Conservation (phyloP, 1,140 invertebrate species). For the Orius insidiosus region DNA sequence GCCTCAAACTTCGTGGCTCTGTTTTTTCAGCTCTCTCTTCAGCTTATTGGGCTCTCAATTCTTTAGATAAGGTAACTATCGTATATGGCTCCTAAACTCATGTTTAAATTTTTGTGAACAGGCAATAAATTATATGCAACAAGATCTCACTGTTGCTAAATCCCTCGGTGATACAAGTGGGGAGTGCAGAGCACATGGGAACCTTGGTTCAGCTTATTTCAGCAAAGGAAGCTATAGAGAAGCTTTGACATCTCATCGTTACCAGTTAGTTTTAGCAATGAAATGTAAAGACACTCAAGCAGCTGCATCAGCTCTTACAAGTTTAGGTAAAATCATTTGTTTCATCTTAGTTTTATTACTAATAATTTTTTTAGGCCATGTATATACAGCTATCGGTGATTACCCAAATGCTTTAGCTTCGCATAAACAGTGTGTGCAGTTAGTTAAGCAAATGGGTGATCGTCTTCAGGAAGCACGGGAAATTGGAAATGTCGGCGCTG, state of each 20-base stretch:
- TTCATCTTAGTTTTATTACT: not conserved
- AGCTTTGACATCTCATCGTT: conserved; percentile 80
- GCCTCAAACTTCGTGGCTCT: conserved; percentile 78
- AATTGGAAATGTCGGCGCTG: conserved; percentile 90
- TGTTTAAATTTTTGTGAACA: conserved; percentile 19
- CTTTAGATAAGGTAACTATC: conserved; percentile 58
- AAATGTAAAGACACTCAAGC: conserved; percentile 80
- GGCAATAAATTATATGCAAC: conserved; percentile 83
- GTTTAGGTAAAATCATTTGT: conserved; percentile 39
- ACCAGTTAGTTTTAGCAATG: conserved; percentile 90
- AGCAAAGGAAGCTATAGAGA: conserved; percentile 92
- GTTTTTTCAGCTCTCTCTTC: conserved; percentile 90
- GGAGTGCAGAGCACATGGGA: conserved; percentile 75
- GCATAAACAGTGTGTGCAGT: conserved; percentile 90
- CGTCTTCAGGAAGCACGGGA: conserved; percentile 80
- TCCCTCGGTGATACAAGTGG: conserved; percentile 68
- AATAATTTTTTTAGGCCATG: conserved; percentile 47
- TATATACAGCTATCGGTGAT: conserved; percentile 94
- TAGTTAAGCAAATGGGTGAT: conserved; percentile 87
- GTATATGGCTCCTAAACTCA: not conserved
- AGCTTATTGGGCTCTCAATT: conserved; percentile 90
- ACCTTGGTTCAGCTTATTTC: conserved; percentile 84
- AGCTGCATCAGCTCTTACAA: conserved; percentile 74
- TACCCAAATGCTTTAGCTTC: conserved; percentile 87
- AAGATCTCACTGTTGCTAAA: conserved; percentile 74